Base-by-base conservation (phyloP, 1,140 invertebrate genomes). In the Pseudomyrmex cubaensis region DNA sequence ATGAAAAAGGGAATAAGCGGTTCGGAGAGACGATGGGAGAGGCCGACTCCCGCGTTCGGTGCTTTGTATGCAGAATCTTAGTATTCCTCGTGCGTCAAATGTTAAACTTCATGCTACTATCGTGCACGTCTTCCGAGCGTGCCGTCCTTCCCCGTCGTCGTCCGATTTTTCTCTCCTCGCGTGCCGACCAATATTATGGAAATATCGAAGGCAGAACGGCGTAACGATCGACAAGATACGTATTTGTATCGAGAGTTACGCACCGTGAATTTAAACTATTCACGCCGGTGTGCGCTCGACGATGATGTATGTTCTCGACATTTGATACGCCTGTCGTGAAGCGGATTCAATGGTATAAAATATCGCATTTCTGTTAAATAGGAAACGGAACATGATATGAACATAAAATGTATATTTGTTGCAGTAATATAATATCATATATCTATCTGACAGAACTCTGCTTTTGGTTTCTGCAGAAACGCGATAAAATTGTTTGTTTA, bases 71-170 rank as follows among this genome's bases (percentile, higher is more conserved):
- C 88, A 86, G 86, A 84, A 73, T 77, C 86, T 90, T 89, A 89
- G 90, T 90, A 90, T 90, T 90, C 89, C 84, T 84, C n/a, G 77
- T 84, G 86, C 90, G 88, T 90, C 86, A 91, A 91, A 90, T 88
- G 89, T 89, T 88, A 89, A 80, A 85, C 87, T 90, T 35, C 89
- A 86, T 85, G 88, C 89, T 63, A 82, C 85, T 89, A 87, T 85
- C 83, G 87, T 83, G 88, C 44, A 25, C 88, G 78, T 75, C 69
- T 77, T 63, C 56, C 56, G 10, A 13, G 25, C 17, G 35, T 35
- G 35, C 35, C 35, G n/a, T 56, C 25, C 62, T 66, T 46, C 59
- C 61, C 17, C 35, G 35, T 35, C 46, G 46, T 44, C 70, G 73
- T 44, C 44, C 86, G 80, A 48, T 82, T 83, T 83, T 84, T 88